Evolutionary conservation across 2,888 invertebrate genomes (phyloP).

Genomic region (Anagyrus pseudococci): DNA sequence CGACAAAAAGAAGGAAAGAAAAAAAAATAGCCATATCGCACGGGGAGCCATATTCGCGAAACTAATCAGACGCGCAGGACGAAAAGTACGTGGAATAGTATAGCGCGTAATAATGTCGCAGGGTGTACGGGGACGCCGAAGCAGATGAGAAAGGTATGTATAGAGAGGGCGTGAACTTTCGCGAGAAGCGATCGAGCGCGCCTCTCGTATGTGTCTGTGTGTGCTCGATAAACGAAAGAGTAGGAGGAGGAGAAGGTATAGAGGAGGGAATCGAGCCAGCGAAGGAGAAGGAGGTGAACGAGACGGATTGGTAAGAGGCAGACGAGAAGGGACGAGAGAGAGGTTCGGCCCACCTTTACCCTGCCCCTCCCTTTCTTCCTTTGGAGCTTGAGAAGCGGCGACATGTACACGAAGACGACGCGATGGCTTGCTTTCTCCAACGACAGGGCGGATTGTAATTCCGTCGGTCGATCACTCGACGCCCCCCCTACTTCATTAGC

Average conservation of each 20-base stretch:
- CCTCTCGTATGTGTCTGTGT: too few relatives aligned
- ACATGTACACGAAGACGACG: too few relatives aligned
- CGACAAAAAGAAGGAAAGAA: too few relatives aligned
- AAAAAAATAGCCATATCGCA: too few relatives aligned
- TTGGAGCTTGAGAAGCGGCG: too few relatives aligned
- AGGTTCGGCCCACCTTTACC: conserved; percentile 26
- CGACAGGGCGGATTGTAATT: too few relatives aligned
- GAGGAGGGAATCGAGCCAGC: conserved; percentile 21
- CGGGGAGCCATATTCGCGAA: too few relatives aligned
- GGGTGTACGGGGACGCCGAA: conserved; percentile 12
- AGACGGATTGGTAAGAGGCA: neutral
- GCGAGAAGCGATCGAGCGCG: conserved; percentile 3
- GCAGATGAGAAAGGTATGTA: conserved; percentile 32
- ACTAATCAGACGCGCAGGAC: neutral
- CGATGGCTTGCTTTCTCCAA: too few relatives aligned
- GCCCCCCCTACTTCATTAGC: too few relatives aligned
- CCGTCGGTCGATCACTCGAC: too few relatives aligned
- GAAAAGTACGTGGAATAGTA: conserved; percentile 1
- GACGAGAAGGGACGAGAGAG: conserved; percentile 15
- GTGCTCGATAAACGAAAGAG: neutral
- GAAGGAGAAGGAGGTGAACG: conserved; percentile 3
- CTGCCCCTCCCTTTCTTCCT: too few relatives aligned
- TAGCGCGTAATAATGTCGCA: neutral
- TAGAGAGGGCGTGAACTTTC: conserved; percentile 25
- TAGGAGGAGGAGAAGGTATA: conserved; percentile 13